Base-by-base conservation (phyloP, 2,113 vertebrate genomes). In the Zapornia atra region DNA sequence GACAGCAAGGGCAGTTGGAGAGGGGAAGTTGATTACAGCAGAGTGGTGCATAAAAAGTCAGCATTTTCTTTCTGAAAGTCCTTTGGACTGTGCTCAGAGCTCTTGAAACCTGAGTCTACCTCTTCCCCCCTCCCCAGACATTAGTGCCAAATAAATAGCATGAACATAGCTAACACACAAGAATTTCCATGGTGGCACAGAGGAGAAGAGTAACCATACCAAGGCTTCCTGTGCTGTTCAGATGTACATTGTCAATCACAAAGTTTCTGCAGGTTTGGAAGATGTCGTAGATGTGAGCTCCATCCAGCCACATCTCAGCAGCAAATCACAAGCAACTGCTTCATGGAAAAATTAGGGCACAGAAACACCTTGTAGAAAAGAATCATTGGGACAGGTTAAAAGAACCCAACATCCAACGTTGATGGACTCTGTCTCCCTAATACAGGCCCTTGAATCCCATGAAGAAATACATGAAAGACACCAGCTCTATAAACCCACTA, bases 301-400 rank as follows among this genome's bases (percentile, higher is more conserved):
- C 1, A 1, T 28, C 75, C 46, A 70, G 57, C 46, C 31, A 44
- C 34, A 56, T n/a, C 34, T 50, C 51, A n/a, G n/a, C 40, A 68
- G 4, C n/a, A 36, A 7, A 20, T 28, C 53, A 64, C 34, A 38
- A 0, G 0, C 15, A 40, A 40, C 5, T 0, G 4, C 38, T 59
- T 24, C 5, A 5, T 31, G 17, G 53, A 15, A 83, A 38, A 0
- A 1, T 70, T 25, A 88, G 56, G 13, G 34, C 25, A 61, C 15
- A 56, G 15, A 25, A 44, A 15, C 31, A 14, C 24, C 20, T 5
- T 4, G 10, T 5, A 6, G n/a, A 29, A 54, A 46, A 60, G 34
- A 33, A 48, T 22, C 3, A 61, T 15, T 2, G 9, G 51, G 75
- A 70, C 5, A 2, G 12, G 19, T 48, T n/a, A 42, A 61, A 64